Base-by-base conservation (phyloP, 2,888 invertebrate species). In the Eupithecia exiguata region DNA sequence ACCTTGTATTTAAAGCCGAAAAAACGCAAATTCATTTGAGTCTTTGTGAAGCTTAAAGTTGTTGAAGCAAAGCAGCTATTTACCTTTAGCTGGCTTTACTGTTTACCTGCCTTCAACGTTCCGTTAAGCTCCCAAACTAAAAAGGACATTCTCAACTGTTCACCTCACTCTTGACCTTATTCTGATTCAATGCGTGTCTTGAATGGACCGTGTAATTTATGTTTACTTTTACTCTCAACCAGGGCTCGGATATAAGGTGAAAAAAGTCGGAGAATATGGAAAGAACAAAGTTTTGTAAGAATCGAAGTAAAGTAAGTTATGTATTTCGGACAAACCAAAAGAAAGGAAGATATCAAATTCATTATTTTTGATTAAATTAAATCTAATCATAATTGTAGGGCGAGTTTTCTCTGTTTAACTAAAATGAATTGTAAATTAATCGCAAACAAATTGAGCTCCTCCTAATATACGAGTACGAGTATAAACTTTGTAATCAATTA, bases 191-290 rank as follows among this genome's bases (percentile, higher is more conserved):
- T 91, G 86, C 90, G 91, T 89, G 90, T 88, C 78, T 74, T 93
- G 91, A 94, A 94, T 93, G 89, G 91, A 78, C 84, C 89, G 86
- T 87, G 88, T 93, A 91, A 93, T 93, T 93, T 89, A 81, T 94
- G 88, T 94, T 94, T 92, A 93, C 90, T 88, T 90, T 90, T 87
- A 86, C 89, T 88, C 88, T 89, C 83, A 79, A 90, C 73, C 43
- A 67, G 71, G 36, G 69, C 4, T 72, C 25, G 9, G 62, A 9
- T 62, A 9, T 5, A 49, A 21, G 21, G n/a, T 49, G 9, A 46
- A 53, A 21, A 58, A 58, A 58, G 58, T 58, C 25, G 14, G 58
- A 58, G 58, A 58, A 5, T 21, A 21, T 25, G 53, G 25, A 25
- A 53, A 4, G 53, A 21, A 21, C 12, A 21, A 58, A 25, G 12